phyloP scores from a whole-genome alignment of 2,797 vertebrate species.

The Chelmon rostratus region DNA sequence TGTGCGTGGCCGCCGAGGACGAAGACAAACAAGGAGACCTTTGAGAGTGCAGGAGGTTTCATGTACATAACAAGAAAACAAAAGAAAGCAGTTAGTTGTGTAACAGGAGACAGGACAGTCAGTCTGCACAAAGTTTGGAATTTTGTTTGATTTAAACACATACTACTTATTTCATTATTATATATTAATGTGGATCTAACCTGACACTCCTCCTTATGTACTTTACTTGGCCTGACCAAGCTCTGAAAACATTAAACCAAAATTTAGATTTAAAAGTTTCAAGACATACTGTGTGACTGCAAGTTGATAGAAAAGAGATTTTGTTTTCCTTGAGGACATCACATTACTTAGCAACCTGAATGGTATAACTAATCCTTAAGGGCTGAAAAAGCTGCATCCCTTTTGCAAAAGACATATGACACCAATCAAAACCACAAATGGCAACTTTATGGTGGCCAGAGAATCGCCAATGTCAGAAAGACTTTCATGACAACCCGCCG shows the following conservation, averaged over 20 bases:
- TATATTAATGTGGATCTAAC: not conserved
- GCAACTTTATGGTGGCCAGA: no score
- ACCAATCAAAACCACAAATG: not conserved
- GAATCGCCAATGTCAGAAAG: not conserved
- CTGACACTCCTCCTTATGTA: not conserved
- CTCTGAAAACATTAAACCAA: not conserved
- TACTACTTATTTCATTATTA: not conserved
- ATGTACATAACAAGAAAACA: conserved; percentile 64
- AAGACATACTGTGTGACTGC: not conserved
- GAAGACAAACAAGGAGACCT: conserved; percentile 78
- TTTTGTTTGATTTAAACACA: conserved; percentile 3
- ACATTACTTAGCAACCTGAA: not conserved
- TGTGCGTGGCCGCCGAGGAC: conserved; percentile 73
- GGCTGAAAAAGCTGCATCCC: not conserved
- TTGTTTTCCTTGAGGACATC: not conserved
- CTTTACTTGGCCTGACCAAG: not conserved
- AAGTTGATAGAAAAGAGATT: not conserved
- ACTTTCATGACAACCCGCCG: not conserved
- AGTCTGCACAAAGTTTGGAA: not conserved
- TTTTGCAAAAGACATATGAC: not conserved
- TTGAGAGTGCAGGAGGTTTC: conserved; percentile 71
- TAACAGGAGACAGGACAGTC: conserved; percentile 56
- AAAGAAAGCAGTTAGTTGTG: conserved; percentile 60
- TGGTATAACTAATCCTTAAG: not conserved
- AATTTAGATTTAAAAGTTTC: not conserved